Base-by-base conservation (phyloP, 2,888 invertebrate genomes). In the Dicroscelio sp. region DNA sequence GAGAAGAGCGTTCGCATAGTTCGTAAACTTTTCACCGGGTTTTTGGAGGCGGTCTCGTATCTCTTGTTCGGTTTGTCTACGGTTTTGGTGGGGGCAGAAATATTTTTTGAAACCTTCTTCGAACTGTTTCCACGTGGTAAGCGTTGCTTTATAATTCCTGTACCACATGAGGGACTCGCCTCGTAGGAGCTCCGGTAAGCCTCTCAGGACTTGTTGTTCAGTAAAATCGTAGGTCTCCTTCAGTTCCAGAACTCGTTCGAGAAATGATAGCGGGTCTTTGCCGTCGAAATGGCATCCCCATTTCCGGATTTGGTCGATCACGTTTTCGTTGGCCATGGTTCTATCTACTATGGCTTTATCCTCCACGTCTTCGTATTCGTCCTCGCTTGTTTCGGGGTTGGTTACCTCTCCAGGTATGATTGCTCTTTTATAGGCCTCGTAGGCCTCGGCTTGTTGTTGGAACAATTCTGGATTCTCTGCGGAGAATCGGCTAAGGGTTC, bases 261-360 rank as follows among this genome's bases (percentile, higher is more conserved):
- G 38, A 30, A 82, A 82, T 6, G 71, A 23, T 20, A 43, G 1
- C 12, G 82, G 25, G 14, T 75, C 75, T 20, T 75, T 84, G 1
- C 84, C 75, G n/a, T 63, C 75, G 55, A 75, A 84, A 55, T 75
- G 60, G 27, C 75, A 65, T 23, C 67, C 67, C 84, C 75, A 84
- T 17, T 84, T 84, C 0, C 52, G 67, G 5, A 82, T 69, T n/a
- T 69, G 52, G 48, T 82, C 67, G n/a, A 73, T 55, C n/a, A 43
- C 69, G 14, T 58, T 58, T 25, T 58, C 58, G 4, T 58, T 14
- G 4, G 58, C 23, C 58, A 58, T 58, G 5, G n/a, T n/a, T n/a
- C n/a, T n/a, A n/a, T n/a, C n/a, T n/a, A n/a, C n/a, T n/a, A 6
- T n/a, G 48, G 20, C 12, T 20, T 48, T 48, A 3, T 48, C 58